Evolutionary conservation across 1,140 invertebrate species (phyloP), one percentile per base, ranked within the genome.

Genomic region (Drosophila albomicans): DNA sequence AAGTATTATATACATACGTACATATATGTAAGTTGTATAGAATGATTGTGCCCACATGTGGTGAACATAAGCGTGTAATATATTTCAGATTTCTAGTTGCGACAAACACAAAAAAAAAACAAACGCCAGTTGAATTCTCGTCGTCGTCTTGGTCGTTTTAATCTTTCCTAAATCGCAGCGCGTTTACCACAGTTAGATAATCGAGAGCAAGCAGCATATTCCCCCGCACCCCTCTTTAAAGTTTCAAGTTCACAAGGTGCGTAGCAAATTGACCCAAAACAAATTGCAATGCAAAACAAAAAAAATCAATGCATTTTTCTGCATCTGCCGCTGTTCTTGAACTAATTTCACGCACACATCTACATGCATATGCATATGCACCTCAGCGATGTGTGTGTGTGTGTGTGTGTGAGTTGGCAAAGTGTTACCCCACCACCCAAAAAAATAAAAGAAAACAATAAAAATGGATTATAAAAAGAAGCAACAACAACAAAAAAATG

Each of bases 271-370:
- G 43, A 63, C 11, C 15, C 45, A 46, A 48, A 35, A 30, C 15
- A 15, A 49, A 25, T 46, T 70, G 58, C 75, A 79, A 54, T 41
- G 38, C 56, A 13, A 15, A 10, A 54, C 59, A 61, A 52, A 62
- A 75, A 76, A 84, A 84, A 84, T 85, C 81, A 78, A 84, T 63
- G 45, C 46, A 63, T 10, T 13, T 13, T 46, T 25, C 58, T 48
- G 46, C 58, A 61, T 32, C 13, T n/a, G 32, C 45, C 43, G 20
- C 20, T 49, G 81, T 68, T 82, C 81, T 82, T 82, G 81, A 84
- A 68, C 81, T 62, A 77, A 52, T 75, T 68, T 49, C 41, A 58
- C 8, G 30, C 28, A 56, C 16, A 28, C 15, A 35, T 25, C 20
- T 4, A 25, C 20, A 25, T 25, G 20, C 20, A 25, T 20, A 3